phyloP scores from a whole-genome alignment of 2,113 vertebrate genomes.

The Hemibagrus wyckioides region DNA sequence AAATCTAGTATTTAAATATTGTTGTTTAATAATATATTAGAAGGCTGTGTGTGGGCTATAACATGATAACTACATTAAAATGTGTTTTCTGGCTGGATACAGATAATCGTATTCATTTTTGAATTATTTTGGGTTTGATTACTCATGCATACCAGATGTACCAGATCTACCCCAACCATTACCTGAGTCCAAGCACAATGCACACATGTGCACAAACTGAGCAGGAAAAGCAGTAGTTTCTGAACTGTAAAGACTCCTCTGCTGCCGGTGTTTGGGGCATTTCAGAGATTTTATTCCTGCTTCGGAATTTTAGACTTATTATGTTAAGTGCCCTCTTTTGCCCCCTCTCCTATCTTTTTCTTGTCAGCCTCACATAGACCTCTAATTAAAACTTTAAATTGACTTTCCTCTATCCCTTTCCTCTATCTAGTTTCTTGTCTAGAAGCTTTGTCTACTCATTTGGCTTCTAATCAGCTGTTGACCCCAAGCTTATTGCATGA shows the following conservation, averaged over 20 bases:
- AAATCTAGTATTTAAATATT: background rate
- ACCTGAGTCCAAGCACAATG: constrained; percentile 9
- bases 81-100: background rate
- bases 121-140: constrained; percentile 37
- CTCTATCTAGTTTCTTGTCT: constrained; percentile 14
- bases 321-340: background rate
- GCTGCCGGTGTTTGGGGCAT: constrained; percentile 29
- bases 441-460: constrained; percentile 44
- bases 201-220: too few species aligned
- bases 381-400: constrained; percentile 55
- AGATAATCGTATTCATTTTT: constrained; percentile 20
- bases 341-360: constrained; percentile 28
- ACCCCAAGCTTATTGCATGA: constrained; percentile 38
- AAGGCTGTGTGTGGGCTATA: background rate
- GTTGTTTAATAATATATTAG: too few species aligned
- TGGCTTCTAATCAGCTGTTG: constrained; percentile 44
- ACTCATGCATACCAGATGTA: constrained; percentile 38
- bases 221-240: constrained; percentile 43
- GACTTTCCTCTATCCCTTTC: constrained; percentile 36
- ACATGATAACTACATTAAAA: background rate
- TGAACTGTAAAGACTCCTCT: constrained; percentile 42
- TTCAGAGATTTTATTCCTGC: constrained; percentile 2
- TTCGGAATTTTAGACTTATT: constrained; percentile 28
- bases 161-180: constrained; percentile 37
- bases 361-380: constrained; percentile 36